Evolutionary conservation across 2,113 vertebrate species (phyloP).

Genomic region (Sceloporus undulatus): DNA sequence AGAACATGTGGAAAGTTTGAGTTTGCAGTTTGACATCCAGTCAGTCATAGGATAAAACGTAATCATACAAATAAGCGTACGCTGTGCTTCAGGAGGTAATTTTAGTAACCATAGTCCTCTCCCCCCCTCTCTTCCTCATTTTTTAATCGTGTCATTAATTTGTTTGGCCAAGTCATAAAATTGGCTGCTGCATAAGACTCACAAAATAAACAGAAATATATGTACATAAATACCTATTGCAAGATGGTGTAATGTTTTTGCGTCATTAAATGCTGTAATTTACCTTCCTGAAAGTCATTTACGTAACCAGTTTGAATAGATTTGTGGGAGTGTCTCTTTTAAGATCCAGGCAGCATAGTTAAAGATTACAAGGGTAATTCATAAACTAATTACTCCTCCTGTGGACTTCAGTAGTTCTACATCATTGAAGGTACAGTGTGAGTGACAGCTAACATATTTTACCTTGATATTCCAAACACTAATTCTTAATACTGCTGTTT

Average conservation of each 20-base stretch:
- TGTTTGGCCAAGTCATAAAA: conserved; percentile 23
- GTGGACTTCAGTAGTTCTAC: not conserved
- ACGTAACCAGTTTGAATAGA: not conserved
- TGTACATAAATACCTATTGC: not conserved
- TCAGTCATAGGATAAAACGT: conserved; percentile 45
- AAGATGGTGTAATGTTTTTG: not conserved
- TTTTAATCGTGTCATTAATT: conserved; percentile 37
- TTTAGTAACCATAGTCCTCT: conserved; percentile 29
- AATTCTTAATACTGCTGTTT: not conserved
- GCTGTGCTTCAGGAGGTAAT: conserved; percentile 6
- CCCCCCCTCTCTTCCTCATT: too few relatives aligned
- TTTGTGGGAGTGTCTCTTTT: not conserved
- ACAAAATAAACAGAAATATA: not conserved
- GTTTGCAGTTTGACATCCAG: conserved; percentile 42
- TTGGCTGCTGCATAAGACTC: conserved; percentile 11
- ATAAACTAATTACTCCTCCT: not conserved
- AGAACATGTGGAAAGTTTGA: conserved; percentile 53
- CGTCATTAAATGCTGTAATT: not conserved
- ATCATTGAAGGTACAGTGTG: not conserved
- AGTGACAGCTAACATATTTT: not conserved
- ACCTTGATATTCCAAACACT: not conserved
- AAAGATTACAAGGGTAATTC: not conserved
- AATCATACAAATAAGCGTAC: conserved; percentile 51
- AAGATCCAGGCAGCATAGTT: not conserved
- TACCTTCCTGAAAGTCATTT: conserved; percentile 18